Percentiles rank a stretch among this genome's conserved stretches.
Evolutionary conservation across 2,888 invertebrate genomes (phyloP).

Genomic region (Protodeltote pygarga): DNA sequence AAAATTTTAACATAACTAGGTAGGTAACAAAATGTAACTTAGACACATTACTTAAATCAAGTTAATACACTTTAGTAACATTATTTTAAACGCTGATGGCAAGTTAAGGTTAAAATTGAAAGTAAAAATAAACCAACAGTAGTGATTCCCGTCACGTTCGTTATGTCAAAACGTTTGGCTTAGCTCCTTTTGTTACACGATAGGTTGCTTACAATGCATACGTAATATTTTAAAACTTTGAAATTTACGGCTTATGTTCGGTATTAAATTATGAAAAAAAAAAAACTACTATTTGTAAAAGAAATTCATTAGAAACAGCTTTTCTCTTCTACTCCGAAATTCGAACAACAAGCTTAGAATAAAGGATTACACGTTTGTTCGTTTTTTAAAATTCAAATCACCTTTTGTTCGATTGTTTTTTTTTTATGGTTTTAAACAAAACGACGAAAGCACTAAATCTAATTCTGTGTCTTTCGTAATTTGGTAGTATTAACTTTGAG

Average conservation of each 20-base stretch:
- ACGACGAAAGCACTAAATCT: too few species aligned
- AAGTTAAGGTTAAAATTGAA: constrained; percentile 45
- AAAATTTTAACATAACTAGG: constrained; percentile 2
- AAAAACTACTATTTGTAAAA: too few species aligned
- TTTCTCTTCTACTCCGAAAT: too few species aligned
- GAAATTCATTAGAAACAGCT: too few species aligned
- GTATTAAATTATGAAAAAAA: too few species aligned
- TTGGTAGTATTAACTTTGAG: too few species aligned
- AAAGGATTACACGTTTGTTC: too few species aligned
- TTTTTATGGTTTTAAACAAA: too few species aligned
- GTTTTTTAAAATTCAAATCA: too few species aligned
- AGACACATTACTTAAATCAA: constrained; percentile 3
- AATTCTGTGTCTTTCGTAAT: too few species aligned
- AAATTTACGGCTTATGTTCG: neutral
- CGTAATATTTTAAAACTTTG: constrained; percentile 3
- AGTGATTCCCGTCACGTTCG: constrained; percentile 53
- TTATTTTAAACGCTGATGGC: constrained; percentile 8
- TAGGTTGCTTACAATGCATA: constrained; percentile 15
- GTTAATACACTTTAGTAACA: constrained; percentile 11
- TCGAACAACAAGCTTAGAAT: too few species aligned
- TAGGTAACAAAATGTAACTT: neutral
- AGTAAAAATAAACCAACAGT: constrained; percentile 48
- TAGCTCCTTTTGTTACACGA: constrained; percentile 36
- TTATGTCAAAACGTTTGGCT: constrained; percentile 55
- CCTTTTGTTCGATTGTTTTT: too few species aligned